Conservation (phyloP, 2,888 invertebrate species). For the Agonum fuliginosum region DNA sequence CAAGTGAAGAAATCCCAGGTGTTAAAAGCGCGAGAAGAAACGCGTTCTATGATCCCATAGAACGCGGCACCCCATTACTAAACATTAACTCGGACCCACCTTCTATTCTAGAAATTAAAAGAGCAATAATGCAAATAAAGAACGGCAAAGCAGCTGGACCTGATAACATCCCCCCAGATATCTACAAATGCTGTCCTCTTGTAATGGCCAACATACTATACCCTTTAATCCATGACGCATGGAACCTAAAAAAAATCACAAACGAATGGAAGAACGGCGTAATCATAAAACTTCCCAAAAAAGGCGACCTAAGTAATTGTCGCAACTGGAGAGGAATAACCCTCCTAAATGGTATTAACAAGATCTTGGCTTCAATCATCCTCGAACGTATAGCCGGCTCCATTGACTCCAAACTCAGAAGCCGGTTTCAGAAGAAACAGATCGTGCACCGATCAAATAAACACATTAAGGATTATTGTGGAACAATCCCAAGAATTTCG, state of each 20-base stretch:
- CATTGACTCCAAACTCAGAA: background rate
- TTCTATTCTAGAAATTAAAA: background rate
- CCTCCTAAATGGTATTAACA: background rate
- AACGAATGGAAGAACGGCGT: too few species aligned
- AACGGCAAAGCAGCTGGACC: constrained; percentile 3
- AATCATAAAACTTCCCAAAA: too few species aligned
- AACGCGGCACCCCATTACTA: too few species aligned
- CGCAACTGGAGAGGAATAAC: constrained; percentile 27
- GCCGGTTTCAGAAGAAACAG: background rate
- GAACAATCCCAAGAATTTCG: constrained; percentile 3
- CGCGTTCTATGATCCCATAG: background rate
- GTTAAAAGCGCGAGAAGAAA: background rate
- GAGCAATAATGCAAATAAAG: background rate
- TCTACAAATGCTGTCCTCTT: background rate
- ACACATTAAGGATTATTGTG: constrained; percentile 4
- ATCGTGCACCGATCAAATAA: background rate
- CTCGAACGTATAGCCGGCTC: background rate
- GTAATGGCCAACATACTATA: too few species aligned
- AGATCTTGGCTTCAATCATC: background rate
- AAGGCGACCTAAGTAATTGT: constrained; percentile 9
- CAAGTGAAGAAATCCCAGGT: background rate
- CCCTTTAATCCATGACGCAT: too few species aligned
- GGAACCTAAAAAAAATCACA: too few species aligned
- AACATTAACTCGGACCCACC: background rate
- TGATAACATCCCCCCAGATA: background rate